Conservation (phyloP, 1,140 invertebrate species). For the Caenorhabditis remanei region DNA sequence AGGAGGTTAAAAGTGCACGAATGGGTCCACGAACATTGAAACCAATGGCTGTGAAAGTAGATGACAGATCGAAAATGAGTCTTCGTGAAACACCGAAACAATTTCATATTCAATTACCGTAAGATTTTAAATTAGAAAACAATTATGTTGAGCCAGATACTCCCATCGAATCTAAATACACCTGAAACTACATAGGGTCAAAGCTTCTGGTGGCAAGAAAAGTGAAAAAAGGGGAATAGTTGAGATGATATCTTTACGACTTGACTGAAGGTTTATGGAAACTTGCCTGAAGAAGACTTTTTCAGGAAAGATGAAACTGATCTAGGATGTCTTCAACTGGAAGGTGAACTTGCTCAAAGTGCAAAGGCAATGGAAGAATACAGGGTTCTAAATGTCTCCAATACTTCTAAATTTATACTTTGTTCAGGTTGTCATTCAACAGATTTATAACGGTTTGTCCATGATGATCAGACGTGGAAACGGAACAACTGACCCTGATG, state of each 20-base stretch:
- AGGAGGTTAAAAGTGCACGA: neutral
- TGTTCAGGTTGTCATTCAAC: neutral
- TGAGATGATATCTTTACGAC: neutral
- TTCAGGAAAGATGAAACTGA: constrained; percentile 29
- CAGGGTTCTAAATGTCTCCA: neutral
- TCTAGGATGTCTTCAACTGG: neutral
- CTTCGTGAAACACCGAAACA: neutral
- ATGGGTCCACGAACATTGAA: neutral
- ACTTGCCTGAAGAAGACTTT: no score
- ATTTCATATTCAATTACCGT: constrained; percentile 1
- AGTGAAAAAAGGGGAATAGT: no score
- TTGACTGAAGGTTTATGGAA: neutral
- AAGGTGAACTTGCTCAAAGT: constrained; percentile 1
- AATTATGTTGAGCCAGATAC: no score
- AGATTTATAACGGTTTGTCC: neutral
- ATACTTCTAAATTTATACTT: no score
- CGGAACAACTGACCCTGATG: neutral
- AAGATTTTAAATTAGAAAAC: neutral
- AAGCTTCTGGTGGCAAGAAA: no score
- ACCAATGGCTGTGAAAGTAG: neutral
- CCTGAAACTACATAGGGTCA: neutral
- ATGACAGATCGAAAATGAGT: constrained; percentile 11
- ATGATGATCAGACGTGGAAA: constrained; percentile 35
- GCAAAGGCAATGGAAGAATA: constrained; percentile 19
- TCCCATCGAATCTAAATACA: no score